Evolutionary conservation across 2,113 vertebrate species (phyloP).

Genomic region (Calonectris borealis): DNA sequence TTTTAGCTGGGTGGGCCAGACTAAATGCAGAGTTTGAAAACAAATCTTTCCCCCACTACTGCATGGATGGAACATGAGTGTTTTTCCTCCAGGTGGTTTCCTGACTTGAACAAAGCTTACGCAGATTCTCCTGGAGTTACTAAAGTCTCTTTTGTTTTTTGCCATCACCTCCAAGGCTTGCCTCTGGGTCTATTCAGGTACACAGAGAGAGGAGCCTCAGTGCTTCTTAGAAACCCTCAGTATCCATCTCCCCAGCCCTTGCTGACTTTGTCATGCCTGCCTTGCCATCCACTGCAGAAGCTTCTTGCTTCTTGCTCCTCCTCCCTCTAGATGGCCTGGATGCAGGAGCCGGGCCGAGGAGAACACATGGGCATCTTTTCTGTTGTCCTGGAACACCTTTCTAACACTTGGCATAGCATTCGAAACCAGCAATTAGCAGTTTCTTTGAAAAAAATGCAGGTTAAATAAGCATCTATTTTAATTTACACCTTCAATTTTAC

Average conservation of each 20-base stretch:
- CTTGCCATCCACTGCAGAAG: background rate
- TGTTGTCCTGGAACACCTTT: background rate
- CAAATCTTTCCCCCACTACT: background rate
- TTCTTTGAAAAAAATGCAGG: background rate
- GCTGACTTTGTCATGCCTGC: background rate
- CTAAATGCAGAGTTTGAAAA: background rate
- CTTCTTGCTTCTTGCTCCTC: background rate
- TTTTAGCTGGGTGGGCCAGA: background rate
- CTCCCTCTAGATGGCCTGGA: background rate
- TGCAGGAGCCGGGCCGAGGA: background rate
- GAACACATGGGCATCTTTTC: accelerated
- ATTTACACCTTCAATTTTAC: background rate
- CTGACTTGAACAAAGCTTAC: background rate
- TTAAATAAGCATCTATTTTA: background rate
- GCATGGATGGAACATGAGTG: background rate
- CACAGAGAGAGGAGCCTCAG: background rate
- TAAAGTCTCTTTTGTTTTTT: background rate
- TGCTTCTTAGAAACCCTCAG: background rate
- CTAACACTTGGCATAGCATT: background rate
- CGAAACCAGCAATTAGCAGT: background rate
- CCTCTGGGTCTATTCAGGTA: background rate
- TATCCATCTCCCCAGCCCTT: background rate
- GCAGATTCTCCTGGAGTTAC: background rate
- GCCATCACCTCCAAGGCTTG: background rate
- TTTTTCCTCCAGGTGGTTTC: background rate